Conservation (phyloP, 1,140 invertebrate genomes). For the Eurosta solidaginis region DNA sequence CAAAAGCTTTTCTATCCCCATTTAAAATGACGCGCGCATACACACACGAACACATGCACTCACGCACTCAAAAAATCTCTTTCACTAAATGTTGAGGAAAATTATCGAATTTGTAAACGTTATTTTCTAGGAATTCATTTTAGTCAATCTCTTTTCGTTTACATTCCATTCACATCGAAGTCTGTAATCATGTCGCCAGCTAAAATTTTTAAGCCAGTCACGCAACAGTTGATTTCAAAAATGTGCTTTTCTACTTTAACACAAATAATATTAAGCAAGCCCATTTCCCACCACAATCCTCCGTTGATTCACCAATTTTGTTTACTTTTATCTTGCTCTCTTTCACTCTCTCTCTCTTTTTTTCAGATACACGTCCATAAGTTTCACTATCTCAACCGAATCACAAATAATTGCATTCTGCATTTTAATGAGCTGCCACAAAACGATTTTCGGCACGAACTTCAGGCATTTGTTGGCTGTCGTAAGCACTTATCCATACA, state of each 20-base stretch:
- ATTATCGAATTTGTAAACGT: no score
- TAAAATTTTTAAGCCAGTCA: slow-evolving; percentile 4
- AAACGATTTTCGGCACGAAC: slow-evolving; percentile 26
- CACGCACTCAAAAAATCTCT: no score
- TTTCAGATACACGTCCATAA: no score
- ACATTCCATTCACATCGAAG: neutral
- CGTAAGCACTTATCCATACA: slow-evolving; percentile 22
- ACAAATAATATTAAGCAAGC: neutral
- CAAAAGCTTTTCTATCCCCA: no score
- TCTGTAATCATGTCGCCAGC: no score
- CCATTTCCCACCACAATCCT: neutral
- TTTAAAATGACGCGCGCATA: no score
- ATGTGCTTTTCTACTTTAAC: neutral
- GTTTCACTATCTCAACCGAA: neutral
- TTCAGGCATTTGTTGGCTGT: slow-evolving; percentile 23
- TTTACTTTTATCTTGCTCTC: no score
- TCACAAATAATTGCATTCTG: slow-evolving; percentile 28
- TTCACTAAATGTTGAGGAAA: no score
- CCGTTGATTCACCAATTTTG: neutral
- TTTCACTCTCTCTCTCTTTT: no score
- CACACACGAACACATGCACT: no score
- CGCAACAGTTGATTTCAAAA: slow-evolving; percentile 27
- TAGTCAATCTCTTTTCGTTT: neutral
- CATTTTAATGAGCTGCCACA: slow-evolving; percentile 28
- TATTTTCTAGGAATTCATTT: no score